Base-by-base conservation (phyloP, 2,113 vertebrate species). In the Phalacrocorax pelagicus region DNA sequence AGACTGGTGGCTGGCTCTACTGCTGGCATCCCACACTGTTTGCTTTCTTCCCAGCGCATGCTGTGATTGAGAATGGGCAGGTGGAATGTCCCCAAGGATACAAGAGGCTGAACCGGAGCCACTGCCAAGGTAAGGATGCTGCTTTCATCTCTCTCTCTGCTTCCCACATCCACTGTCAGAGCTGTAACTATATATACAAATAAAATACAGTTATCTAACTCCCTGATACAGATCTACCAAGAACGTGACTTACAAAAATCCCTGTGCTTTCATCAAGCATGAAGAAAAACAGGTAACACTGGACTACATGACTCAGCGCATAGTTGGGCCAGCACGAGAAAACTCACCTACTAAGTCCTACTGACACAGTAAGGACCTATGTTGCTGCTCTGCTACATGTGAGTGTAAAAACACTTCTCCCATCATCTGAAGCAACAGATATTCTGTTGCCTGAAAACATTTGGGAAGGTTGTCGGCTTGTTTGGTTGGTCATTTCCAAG, bases 21-120 rank as follows among this genome's bases (percentile, higher is more conserved):
- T 80, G 52, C 46, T 2, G 2, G 21, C 2, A 5, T 95, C 75
- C 6, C 55, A 71, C 83, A 49, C 78, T 85, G 27, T 94, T 92
- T 96, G 40, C 55, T 97, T 59, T 81, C 38, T 93, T 81, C 86
- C 79, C 96, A 99, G 99, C 98, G 34, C 98, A 98, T 58, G 98
- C 98, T 4, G 98, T 99, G 97, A 99, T 99, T 89, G 98, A 98
- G 71, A 99, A 99, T 44, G 99, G 99, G 90, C 99, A 98, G 89
- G 98, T 99, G 94, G 98, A 99, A 90, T 99, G 99, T 97, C 98
- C 99, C 72, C 98, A 98, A 84, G 99, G 99, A 23, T 99, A 99
- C 94, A 99, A 99, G 97, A 98, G 98, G 62, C 94, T 99, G 97
- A 99, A 99, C 92, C 75, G 94, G 66, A 99, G 98, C 91, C 99